Conservation (phyloP, 2,113 vertebrate species). For the Seriola aureovittata region DNA sequence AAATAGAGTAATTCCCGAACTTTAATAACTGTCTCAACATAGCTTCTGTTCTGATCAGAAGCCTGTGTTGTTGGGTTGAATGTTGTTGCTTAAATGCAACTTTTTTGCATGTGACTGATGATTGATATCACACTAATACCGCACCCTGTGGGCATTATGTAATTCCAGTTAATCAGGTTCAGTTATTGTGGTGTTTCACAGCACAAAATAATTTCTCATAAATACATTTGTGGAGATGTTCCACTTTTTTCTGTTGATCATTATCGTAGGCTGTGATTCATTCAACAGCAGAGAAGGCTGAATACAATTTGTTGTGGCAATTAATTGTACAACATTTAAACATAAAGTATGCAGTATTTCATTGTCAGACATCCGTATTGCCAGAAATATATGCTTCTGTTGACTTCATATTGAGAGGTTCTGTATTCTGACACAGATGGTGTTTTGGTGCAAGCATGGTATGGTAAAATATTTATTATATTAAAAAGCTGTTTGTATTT, state of each 20-base stretch:
- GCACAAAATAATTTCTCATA: not conserved
- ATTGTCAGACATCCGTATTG: not conserved
- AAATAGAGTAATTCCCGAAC: not conserved
- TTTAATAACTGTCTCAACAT: not conserved
- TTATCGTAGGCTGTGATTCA: not conserved
- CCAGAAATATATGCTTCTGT: conserved; percentile 5
- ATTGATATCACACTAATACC: not conserved
- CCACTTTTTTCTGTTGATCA: not conserved
- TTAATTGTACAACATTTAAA: not conserved
- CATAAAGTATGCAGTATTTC: not conserved
- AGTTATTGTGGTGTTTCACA: not conserved
- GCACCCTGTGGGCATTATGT: not conserved
- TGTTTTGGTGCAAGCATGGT: conserved; percentile 30
- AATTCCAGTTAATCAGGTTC: not conserved
- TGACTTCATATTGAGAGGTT: conserved; percentile 12
- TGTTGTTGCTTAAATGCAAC: not conserved
- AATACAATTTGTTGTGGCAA: not conserved
- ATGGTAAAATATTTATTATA: conserved; percentile 19
- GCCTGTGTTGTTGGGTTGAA: not conserved
- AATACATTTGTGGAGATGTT: not conserved
- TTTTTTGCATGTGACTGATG: not conserved
- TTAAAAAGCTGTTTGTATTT: conserved; percentile 27
- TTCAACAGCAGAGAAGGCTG: not conserved
- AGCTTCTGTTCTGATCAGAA: not conserved
- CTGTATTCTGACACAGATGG: conserved; percentile 24